Percentiles rank a stretch among this genome's conserved stretches.
These are phyloP conservation scores for Drosophila murphyi DNA, from an alignment of 1,140 invertebrate genomes.

Conservation along the genomic window DNA sequence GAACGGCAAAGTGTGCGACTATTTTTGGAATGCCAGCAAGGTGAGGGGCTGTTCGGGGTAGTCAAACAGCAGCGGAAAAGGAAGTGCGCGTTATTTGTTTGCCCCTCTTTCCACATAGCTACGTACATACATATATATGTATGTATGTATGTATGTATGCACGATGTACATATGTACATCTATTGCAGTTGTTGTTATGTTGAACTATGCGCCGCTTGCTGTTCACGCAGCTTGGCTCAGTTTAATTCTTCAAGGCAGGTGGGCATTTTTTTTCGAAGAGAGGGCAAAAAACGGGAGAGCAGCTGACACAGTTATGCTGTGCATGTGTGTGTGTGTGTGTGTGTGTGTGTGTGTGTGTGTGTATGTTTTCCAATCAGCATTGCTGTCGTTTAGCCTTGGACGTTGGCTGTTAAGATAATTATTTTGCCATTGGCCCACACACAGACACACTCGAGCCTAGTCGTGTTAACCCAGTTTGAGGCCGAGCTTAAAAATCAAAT, in stretches of 20 bases:
- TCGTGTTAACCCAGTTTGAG: constrained; percentile 20
- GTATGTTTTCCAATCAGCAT: constrained; percentile 27
- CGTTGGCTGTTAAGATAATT: constrained; percentile 40
- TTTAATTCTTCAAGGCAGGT: constrained; percentile 25
- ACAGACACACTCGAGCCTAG: background rate
- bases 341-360: background rate
- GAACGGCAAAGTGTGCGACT: constrained; percentile 37
- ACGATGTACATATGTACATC: background rate
- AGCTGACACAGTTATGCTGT: constrained; percentile 25
- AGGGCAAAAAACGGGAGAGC: background rate
- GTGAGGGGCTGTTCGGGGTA: constrained; percentile 8
- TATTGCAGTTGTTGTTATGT: constrained; percentile 4
- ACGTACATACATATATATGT: background rate
- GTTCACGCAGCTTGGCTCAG: background rate
- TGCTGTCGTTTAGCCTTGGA: constrained; percentile 31
- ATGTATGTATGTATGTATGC: background rate
- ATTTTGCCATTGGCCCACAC: constrained; percentile 43
- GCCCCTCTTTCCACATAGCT: constrained; percentile 1
- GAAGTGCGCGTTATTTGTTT: constrained; percentile 68
- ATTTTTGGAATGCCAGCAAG: constrained; percentile 58
- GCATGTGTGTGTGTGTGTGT: constrained; percentile 1
- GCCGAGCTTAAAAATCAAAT: constrained; percentile 33
- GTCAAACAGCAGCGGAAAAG: constrained; percentile 43
- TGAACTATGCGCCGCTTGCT: constrained; percentile 19
- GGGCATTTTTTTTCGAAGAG: constrained; percentile 25